Evolutionary conservation across 2,797 vertebrate species (phyloP).

Genomic region (Parauchenoglanis punctatus): DNA sequence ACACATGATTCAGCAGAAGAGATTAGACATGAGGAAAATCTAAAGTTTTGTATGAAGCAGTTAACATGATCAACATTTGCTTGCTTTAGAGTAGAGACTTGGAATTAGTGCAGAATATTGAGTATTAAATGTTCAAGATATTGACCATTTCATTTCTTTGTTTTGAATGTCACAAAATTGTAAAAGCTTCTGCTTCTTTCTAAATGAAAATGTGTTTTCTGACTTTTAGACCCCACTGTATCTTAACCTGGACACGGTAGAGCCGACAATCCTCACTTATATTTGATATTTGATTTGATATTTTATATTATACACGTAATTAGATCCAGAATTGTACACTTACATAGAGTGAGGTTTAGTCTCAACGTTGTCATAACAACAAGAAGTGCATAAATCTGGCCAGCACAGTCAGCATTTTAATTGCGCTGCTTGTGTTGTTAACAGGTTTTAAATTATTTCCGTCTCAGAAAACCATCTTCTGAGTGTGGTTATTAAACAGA

Average conservation of each 20-base stretch:
- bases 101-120: not conserved
- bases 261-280: not conserved
- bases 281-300: no score
- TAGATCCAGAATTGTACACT: not conserved
- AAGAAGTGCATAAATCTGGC: not conserved
- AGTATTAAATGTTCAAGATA: not conserved
- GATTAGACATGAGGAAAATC: no score
- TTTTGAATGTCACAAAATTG: not conserved
- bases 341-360: not conserved
- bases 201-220: not conserved
- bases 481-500: not conserved
- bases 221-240: no score
- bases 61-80: not conserved
- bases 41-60: not conserved
- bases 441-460: conserved; percentile 15
- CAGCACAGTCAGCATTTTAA: not conserved
- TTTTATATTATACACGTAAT: not conserved
- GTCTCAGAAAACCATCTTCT: not conserved
- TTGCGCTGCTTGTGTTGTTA: not conserved
- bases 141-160: not conserved
- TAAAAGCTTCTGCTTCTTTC: not conserved
- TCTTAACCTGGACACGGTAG: not conserved
- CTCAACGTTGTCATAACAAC: not conserved
- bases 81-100: not conserved
- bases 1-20: no score